phyloP scores from a whole-genome alignment of 2,888 invertebrate genomes.

The Neuroscelio doddi region DNA sequence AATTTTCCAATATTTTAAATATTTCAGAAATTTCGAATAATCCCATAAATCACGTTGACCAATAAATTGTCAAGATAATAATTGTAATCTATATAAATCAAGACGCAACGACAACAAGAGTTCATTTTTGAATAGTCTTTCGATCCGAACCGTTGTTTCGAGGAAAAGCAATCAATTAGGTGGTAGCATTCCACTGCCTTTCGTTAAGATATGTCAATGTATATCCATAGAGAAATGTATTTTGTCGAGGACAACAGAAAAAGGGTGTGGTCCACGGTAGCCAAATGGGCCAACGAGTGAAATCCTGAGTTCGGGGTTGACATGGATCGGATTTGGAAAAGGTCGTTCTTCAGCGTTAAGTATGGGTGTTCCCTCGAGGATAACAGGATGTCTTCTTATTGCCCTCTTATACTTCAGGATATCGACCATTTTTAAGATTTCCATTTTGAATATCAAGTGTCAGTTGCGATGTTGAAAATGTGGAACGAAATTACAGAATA shows the following conservation, averaged over 20 bases:
- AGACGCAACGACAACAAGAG: no score
- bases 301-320: constrained; percentile 46
- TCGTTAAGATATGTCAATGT: constrained; percentile 39
- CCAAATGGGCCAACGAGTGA: constrained; percentile 56
- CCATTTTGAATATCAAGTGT: no score
- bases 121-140: no score
- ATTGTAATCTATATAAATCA: no score
- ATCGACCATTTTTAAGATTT: no score
- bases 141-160: not conserved
- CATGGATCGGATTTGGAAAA: constrained; percentile 59
- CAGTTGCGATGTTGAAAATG: no score
- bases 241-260: constrained; percentile 48
- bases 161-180: constrained; percentile 23
- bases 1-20: no score
- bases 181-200: constrained; percentile 35
- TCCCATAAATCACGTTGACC: no score
- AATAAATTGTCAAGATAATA: no score
- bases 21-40: no score
- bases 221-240: constrained; percentile 36
- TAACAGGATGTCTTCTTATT: constrained; percentile 67
- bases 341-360: constrained; percentile 49
- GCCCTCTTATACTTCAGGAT: constrained; percentile 61
- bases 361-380: constrained; percentile 63
- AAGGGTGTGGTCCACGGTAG: constrained; percentile 66
- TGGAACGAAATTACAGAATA: no score